Conservation (phyloP, 37 sponge, comb jelly and placozoan species). For the Cliona cf. orientalis region DNA sequence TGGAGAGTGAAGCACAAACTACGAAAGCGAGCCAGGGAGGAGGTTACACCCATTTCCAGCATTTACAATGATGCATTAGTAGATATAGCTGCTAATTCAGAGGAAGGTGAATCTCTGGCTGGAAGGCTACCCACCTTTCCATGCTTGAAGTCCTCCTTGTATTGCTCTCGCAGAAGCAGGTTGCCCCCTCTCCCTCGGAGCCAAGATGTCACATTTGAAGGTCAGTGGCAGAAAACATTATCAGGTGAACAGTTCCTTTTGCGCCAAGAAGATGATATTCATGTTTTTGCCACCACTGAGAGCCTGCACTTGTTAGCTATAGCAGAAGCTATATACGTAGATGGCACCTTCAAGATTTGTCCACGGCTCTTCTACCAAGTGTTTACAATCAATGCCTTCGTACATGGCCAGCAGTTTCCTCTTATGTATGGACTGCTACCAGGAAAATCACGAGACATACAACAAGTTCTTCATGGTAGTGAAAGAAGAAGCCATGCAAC, state of each 20-base stretch:
- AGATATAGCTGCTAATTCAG: not conserved
- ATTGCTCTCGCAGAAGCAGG: not conserved
- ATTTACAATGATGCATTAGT: not conserved
- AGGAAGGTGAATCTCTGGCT: not conserved
- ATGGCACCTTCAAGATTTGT: conserved; percentile 2
- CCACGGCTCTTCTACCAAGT: conserved; percentile 8
- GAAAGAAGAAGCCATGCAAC: not conserved
- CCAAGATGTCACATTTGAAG: not conserved
- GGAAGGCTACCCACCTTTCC: not conserved
- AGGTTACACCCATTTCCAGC: not conserved
- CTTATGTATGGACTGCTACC: not conserved
- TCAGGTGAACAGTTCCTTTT: not conserved
- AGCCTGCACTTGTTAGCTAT: not conserved
- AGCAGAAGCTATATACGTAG: not conserved
- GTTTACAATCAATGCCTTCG: conserved; percentile 4
- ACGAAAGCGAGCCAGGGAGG: not conserved
- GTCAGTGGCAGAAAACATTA: not conserved
- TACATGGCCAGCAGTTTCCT: conserved; percentile 13
- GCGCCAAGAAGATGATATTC: not conserved
- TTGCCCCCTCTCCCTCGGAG: not conserved
- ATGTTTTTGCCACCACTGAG: not conserved
- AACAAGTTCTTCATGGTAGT: not conserved
- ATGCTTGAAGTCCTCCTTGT: not conserved
- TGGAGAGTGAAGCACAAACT: conserved; percentile 1
- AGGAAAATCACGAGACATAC: not conserved